A percentile compares a stretch with the other conserved stretches of the same genome.
Evolutionary conservation across 2,113 vertebrate species (phyloP).

Genomic region (Maccullochella peelii): DNA sequence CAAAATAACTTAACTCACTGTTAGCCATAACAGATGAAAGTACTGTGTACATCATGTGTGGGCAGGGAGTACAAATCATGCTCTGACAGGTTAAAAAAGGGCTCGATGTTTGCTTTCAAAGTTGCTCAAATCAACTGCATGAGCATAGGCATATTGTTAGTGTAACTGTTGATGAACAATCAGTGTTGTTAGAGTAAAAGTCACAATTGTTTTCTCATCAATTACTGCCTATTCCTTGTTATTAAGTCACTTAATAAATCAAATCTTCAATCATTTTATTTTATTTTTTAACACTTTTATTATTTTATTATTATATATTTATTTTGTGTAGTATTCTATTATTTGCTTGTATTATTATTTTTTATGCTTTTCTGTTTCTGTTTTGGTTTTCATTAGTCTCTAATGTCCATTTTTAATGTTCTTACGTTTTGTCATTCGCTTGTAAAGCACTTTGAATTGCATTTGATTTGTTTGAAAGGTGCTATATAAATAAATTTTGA

Average conservation of each 20-base stretch:
- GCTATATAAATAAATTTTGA: too few species aligned
- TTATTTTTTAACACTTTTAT: too few species aligned
- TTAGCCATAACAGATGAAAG: background rate
- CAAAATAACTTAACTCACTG: background rate
- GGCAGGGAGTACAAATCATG: background rate
- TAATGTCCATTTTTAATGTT: too few species aligned
- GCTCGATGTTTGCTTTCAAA: background rate
- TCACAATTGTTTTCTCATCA: background rate
- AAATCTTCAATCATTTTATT: too few species aligned
- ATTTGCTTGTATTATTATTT: too few species aligned
- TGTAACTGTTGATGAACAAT: background rate
- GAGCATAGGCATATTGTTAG: background rate
- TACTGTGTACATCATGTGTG: background rate
- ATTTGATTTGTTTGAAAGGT: too few species aligned
- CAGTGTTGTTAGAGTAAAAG: background rate
- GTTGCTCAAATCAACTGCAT: background rate
- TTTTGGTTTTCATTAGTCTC: too few species aligned
- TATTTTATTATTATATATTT: too few species aligned
- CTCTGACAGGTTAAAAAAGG: background rate
- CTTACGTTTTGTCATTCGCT: too few species aligned
- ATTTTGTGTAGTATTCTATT: too few species aligned
- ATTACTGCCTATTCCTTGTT: background rate
- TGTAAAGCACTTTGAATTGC: too few species aligned
- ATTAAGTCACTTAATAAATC: conserved; percentile 13
- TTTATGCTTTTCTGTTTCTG: too few species aligned